Conservation (phyloP, 2,888 invertebrate species). For the Callosobruchus maculatus region DNA sequence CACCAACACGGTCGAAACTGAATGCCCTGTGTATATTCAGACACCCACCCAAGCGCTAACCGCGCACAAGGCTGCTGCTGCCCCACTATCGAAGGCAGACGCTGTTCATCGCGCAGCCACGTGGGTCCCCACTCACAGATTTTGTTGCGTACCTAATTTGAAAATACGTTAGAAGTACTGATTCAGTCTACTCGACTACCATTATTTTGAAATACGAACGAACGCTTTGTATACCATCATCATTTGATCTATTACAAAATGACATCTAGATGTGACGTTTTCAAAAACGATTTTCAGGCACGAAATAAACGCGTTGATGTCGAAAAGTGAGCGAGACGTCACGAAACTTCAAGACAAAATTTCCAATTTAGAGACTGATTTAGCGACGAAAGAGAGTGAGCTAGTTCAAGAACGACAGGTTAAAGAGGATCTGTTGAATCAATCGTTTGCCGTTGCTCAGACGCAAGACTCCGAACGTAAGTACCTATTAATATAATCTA, state of each 20-base stretch:
- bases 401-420: constrained; percentile 54
- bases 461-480: constrained; percentile 57
- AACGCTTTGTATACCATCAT: not conserved
- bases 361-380: constrained; percentile 51
- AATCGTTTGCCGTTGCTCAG: constrained; percentile 50
- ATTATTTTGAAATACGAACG: not conserved
- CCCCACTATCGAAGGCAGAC: too few species aligned
- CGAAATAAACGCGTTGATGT: constrained; percentile 54
- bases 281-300: constrained; percentile 39
- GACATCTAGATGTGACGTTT: not conserved
- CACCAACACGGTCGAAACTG: too few species aligned
- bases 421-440: constrained; percentile 54
- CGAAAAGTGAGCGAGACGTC: constrained; percentile 53
- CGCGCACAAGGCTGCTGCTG: too few species aligned
- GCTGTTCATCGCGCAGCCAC: too few species aligned
- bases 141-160: too few species aligned
- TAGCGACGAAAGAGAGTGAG: constrained; percentile 57
- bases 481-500: constrained; percentile 28
- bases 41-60: too few species aligned
- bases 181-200: too few species aligned
- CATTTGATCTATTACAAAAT: not conserved
- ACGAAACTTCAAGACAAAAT: constrained; percentile 52
- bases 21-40: too few species aligned
- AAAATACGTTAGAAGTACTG: too few species aligned
- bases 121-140: too few species aligned